A percentile compares a stretch with the other conserved stretches of the same genome.
Conservation (phyloP, 2,888 invertebrate species). For the Copidosoma aretas region DNA sequence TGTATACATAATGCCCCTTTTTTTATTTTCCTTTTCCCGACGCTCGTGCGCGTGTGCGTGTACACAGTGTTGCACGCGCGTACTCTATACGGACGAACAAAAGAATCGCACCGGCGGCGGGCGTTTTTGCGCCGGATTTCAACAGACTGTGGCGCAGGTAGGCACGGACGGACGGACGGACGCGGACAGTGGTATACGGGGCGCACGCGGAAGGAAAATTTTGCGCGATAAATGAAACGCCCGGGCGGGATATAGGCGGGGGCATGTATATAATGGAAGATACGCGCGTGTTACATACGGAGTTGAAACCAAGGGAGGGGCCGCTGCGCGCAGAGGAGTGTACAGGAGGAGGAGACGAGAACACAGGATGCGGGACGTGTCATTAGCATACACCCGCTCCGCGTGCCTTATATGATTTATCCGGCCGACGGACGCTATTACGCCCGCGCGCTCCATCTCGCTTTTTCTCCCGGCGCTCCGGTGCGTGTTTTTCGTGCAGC, state of each 20-base stretch:
- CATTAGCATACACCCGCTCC: slow-evolving; percentile 51
- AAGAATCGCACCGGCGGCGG: slow-evolving; percentile 20
- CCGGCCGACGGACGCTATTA: background rate
- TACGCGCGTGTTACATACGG: too few species aligned
- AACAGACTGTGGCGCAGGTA: too few species aligned
- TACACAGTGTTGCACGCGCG: background rate
- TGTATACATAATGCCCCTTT: background rate
- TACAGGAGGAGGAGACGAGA: too few species aligned
- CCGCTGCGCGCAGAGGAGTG: too few species aligned
- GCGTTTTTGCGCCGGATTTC: background rate
- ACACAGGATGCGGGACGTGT: slow-evolving; percentile 48
- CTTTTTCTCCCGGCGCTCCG: too few species aligned
- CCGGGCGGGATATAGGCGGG: too few species aligned
- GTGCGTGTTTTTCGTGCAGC: background rate
- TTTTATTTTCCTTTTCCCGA: background rate
- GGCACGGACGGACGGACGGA: too few species aligned
- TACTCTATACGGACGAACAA: slow-evolving; percentile 11
- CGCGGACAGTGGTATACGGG: background rate
- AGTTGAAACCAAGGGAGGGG: too few species aligned
- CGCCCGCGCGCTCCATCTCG: background rate
- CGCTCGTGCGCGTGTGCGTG: background rate
- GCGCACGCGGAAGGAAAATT: slow-evolving; percentile 30
- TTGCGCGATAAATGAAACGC: slow-evolving; percentile 5
- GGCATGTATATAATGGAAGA: too few species aligned
- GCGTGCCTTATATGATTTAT: background rate